Percentiles rank a stretch among this genome's conserved stretches.
These are phyloP conservation scores for Ethmia dodecea DNA, from an alignment of 2,888 invertebrate genomes.

Conservation along the genomic window DNA sequence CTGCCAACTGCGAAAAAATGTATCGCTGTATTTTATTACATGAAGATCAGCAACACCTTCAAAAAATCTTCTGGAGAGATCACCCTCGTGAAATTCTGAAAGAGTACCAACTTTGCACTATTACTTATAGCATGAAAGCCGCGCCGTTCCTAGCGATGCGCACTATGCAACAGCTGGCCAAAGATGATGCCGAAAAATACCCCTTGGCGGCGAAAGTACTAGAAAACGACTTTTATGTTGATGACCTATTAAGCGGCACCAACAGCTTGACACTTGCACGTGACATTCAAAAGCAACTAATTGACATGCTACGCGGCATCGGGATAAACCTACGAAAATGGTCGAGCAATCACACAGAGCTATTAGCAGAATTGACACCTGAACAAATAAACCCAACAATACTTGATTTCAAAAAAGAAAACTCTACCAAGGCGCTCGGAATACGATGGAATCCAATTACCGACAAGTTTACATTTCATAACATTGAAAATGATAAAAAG, in stretches of 20 bases:
- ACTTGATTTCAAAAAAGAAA: no score
- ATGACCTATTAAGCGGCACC: background rate
- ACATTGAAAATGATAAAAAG: no score
- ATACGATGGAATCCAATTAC: background rate
- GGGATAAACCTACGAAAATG: background rate
- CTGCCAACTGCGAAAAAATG: no score
- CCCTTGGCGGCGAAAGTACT: slow-evolving; percentile 2
- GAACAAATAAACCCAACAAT: no score
- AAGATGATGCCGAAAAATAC: slow-evolving; percentile 1
- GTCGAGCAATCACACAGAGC: background rate
- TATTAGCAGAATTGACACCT: no score
- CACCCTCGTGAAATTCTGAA: no score
- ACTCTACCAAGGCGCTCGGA: no score
- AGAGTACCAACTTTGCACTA: no score
- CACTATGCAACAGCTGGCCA: no score
- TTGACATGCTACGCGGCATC: background rate
- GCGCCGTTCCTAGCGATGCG: background rate
- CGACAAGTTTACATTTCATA: slow-evolving; percentile 4
- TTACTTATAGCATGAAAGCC: slow-evolving; percentile 1
- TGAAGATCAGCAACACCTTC: no score
- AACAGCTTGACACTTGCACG: background rate
- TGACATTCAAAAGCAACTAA: background rate
- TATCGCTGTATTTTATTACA: no score
- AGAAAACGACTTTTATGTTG: slow-evolving; percentile 1
- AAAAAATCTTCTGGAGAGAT: no score